Conservation (phyloP, 2,888 invertebrate species). For the Ctenicera cuprea region DNA sequence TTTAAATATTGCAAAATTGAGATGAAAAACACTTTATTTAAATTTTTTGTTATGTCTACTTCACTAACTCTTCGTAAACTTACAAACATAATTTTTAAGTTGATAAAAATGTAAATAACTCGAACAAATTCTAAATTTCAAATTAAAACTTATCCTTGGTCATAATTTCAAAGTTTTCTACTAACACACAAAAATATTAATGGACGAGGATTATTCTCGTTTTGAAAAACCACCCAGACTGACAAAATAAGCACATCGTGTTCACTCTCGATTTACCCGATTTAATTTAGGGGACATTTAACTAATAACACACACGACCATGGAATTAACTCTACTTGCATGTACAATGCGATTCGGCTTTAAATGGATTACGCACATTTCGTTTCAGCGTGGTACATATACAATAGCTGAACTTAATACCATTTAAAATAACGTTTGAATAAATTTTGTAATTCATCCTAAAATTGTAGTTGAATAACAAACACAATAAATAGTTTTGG, state of each 20-base stretch:
- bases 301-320: slow-evolving; percentile 39
- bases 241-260: background rate
- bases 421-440: slow-evolving; percentile 21
- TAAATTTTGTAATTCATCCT: background rate
- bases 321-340: slow-evolving; percentile 46
- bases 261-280: slow-evolving; percentile 39
- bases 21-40: no score
- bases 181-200: no score
- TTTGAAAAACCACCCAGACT: background rate
- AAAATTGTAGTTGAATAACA: background rate
- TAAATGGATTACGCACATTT: slow-evolving; percentile 47
- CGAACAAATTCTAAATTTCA: no score
- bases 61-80: slow-evolving; percentile 22
- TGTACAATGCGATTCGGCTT: slow-evolving; percentile 38
- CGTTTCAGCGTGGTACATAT: slow-evolving; percentile 32
- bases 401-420: slow-evolving; percentile 23
- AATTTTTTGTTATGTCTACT: background rate
- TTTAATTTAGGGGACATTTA: slow-evolving; percentile 37
- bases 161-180: background rate
- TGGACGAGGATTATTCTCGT: no score
- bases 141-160: background rate
- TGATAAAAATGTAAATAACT: slow-evolving; percentile 42
- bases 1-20: no score
- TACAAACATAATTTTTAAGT: slow-evolving; percentile 36
- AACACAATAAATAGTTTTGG: background rate